A percentile compares a stretch with the other conserved stretches of the same genome.
Evolutionary conservation across 2,113 vertebrate species (phyloP).

Genomic region (Acanthisitta chloris): DNA sequence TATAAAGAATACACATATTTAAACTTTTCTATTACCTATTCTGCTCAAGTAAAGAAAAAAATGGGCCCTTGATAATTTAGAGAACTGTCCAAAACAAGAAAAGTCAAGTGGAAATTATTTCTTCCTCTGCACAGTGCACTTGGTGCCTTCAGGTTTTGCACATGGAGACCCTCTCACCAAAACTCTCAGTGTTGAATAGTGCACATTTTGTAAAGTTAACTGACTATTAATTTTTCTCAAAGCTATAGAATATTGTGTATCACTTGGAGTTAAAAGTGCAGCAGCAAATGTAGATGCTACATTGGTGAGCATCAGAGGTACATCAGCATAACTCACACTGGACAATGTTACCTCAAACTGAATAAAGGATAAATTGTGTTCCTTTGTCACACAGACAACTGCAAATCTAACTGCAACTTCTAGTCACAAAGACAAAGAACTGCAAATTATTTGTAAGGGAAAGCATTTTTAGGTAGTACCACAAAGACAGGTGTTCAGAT

Average conservation of each 20-base stretch:
- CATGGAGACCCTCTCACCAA: not conserved
- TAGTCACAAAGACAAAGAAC: not conserved
- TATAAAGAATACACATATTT: not conserved
- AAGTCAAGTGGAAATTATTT: not conserved
- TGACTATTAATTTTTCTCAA: not conserved
- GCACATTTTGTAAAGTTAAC: not conserved
- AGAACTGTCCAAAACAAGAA: not conserved
- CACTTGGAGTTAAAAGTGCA: not conserved
- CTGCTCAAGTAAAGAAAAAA: not conserved
- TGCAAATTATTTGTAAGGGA: not conserved
- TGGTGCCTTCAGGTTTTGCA: not conserved
- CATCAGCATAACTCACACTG: not conserved
- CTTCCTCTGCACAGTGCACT: not conserved
- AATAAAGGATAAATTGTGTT: not conserved
- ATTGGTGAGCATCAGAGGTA: not conserved
- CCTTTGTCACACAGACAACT: not conserved
- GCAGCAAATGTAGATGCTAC: not conserved
- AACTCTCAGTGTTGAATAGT: not conserved
- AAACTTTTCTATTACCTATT: not conserved
- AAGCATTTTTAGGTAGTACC: not conserved
- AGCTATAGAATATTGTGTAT: not conserved
- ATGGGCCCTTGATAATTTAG: not conserved
- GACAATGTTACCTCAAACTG: not conserved
- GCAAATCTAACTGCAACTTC: not conserved
- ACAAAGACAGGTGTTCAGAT: not conserved